These are phyloP conservation scores for Uloborus plumipes DNA, from an alignment of 2,888 invertebrate genomes.

Conservation along the genomic window DNA sequence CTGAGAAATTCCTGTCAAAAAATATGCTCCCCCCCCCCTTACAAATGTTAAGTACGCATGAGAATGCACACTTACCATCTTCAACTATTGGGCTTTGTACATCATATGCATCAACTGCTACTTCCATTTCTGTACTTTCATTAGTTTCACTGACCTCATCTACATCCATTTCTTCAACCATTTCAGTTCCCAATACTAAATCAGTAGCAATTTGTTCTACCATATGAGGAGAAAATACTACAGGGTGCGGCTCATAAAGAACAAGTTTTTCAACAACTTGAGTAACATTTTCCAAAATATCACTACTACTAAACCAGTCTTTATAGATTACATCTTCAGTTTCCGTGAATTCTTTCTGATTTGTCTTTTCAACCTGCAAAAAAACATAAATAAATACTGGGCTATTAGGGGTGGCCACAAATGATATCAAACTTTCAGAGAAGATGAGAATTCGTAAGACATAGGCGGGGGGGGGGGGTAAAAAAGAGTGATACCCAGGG, in stretches of 20 bases:
- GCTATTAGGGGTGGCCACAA: no score
- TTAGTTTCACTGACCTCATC: slow-evolving; percentile 55
- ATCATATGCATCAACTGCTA: slow-evolving; percentile 49
- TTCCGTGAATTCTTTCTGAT: slow-evolving; percentile 43
- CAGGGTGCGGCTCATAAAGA: slow-evolving; percentile 36
- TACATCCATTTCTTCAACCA: slow-evolving; percentile 65
- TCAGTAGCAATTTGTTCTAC: slow-evolving; percentile 13
- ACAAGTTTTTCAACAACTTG: slow-evolving; percentile 42
- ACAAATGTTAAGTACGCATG: no score
- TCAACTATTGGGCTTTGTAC: slow-evolving; percentile 57
- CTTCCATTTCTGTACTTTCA: slow-evolving; percentile 46
- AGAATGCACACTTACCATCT: slow-evolving; percentile 40
- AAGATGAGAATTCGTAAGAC: no score
- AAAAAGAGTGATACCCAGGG: no score
- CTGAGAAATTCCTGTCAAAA: no score
- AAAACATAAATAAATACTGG: not conserved
- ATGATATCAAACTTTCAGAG: no score
- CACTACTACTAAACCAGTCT: slow-evolving; percentile 71
- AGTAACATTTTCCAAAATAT: slow-evolving; percentile 66
- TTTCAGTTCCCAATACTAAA: no score
- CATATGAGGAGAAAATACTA: slow-evolving; percentile 57
- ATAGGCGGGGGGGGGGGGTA: no score
- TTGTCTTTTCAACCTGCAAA: not conserved
- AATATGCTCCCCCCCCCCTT: no score
- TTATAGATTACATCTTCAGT: slow-evolving; percentile 70